These are phyloP conservation scores for Rambutsinella grinnellia DNA, from an alignment of 2,888 invertebrate species.

Conservation along the genomic window DNA sequence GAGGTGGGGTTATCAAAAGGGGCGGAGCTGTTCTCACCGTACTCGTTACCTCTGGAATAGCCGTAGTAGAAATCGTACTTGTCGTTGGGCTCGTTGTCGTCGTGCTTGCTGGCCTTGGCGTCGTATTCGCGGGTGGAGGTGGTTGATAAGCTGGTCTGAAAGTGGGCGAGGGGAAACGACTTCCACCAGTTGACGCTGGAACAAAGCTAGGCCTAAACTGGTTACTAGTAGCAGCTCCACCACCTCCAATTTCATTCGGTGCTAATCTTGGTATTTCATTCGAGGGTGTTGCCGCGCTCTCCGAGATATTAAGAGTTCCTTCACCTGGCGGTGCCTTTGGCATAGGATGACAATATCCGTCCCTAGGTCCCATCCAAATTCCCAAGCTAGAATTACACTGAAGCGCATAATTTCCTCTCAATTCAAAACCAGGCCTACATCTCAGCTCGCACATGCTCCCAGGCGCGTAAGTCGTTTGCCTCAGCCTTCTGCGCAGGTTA, in stretches of 20 bases:
- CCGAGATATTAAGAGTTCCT: conserved; percentile 12
- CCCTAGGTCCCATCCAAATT: conserved; percentile 63
- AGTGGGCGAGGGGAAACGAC: conserved; percentile 42
- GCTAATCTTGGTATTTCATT: conserved; percentile 65
- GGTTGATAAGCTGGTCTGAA: conserved; percentile 52
- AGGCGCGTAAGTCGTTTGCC: conserved; percentile 65
- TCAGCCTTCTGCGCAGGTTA: conserved; percentile 57
- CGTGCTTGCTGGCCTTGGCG: conserved; percentile 18
- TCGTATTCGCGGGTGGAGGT: conserved; percentile 30
- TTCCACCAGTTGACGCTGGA: conserved; percentile 29
- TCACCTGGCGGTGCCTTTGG: conserved; percentile 12
- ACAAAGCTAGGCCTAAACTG: conserved; percentile 49
- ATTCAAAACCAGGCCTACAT: conserved; percentile 64
- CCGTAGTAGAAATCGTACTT: conserved; percentile 30
- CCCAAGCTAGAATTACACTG: conserved; percentile 64
- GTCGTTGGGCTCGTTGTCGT: conserved; percentile 23
- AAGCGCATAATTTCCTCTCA: conserved; percentile 64
- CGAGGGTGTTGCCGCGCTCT: conserved; percentile 48
- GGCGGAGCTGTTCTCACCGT: conserved; percentile 44
- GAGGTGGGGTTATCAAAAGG: conserved; percentile 30
- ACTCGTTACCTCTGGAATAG: conserved; percentile 20
- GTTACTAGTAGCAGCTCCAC: conserved; percentile 7
- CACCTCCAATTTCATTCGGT: conserved; percentile 32
- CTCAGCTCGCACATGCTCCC: conserved; percentile 65
- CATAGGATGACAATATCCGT: conserved; percentile 60